Percentiles rank a stretch among this genome's conserved stretches.
phyloP scores from a whole-genome alignment of 2,113 vertebrate species.

The Perca fluviatilis region DNA sequence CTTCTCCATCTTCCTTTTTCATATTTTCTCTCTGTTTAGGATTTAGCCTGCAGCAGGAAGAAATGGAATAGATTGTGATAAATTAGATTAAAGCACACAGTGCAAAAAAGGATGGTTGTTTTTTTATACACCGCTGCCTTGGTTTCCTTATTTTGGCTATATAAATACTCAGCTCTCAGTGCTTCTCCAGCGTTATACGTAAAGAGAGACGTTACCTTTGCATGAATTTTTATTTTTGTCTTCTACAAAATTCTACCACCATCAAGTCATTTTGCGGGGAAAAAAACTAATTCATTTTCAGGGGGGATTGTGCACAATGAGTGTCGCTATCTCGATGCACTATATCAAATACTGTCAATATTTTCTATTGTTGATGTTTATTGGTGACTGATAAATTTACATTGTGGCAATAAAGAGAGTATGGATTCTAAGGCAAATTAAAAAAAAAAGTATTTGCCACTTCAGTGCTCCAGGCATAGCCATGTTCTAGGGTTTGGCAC shows the following conservation, averaged over 20 bases:
- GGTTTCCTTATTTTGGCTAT: conserved; percentile 12
- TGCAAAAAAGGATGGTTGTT: not conserved
- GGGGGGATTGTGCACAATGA: not conserved
- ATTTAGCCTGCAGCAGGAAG: conserved; percentile 38
- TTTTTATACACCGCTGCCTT: conserved; percentile 9
- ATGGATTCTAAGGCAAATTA: conserved; percentile 9
- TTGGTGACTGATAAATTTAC: conserved; percentile 20
- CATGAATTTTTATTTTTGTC: conserved; percentile 19
- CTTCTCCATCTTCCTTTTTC: conserved; percentile 7
- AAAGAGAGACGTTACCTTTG: conserved; percentile 8
- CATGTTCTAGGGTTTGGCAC: conserved; percentile 49
- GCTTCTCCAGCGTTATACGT: not conserved
- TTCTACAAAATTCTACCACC: not conserved
- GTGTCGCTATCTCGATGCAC: not conserved
- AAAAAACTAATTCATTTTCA: not conserved
- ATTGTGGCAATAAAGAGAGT: conserved; percentile 16
- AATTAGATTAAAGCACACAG: conserved; percentile 38
- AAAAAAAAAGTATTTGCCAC: conserved; percentile 40
- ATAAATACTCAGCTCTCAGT: conserved; percentile 4
- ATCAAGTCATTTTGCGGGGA: not conserved
- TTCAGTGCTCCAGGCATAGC: conserved; percentile 33
- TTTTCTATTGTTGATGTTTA: conserved; percentile 18
- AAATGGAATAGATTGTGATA: conserved; percentile 46
- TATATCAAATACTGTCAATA: not conserved
- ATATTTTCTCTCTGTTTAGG: conserved; percentile 23